Evolutionary conservation across 2,113 vertebrate genomes (phyloP).

Genomic region (Forbesichthys papilliferus): DNA sequence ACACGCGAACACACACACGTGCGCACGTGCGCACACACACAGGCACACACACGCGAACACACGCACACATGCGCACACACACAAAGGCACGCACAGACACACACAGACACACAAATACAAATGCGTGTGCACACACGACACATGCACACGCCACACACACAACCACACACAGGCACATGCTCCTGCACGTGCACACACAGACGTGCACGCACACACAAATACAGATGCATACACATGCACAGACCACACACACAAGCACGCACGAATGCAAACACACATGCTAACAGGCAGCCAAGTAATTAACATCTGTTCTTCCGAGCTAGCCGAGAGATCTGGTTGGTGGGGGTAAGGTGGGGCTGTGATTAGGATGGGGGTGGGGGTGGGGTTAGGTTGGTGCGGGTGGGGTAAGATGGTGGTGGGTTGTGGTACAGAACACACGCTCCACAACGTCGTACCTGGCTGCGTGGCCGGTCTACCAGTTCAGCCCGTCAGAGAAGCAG

Average conservation of each 20-base stretch:
- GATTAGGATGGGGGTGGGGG: not conserved
- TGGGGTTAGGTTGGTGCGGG: not conserved
- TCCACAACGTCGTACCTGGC: not conserved
- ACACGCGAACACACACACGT: not conserved
- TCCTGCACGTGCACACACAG: no score
- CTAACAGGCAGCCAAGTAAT: conserved; percentile 32
- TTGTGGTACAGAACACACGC: conserved; percentile 2
- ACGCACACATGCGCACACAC: not conserved
- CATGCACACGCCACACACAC: no score
- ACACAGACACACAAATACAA: not conserved
- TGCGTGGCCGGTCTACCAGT: conserved; percentile 17
- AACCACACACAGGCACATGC: no score
- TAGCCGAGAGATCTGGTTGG: not conserved
- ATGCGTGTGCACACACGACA: no score
- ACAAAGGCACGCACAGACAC: not conserved
- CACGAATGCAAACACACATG: not conserved
- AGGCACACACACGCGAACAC: conserved; percentile 8
- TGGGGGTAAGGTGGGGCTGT: not conserved
- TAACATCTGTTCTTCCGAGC: conserved; percentile 27
- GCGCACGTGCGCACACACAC: conserved; percentile 11
- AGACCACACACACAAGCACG: not conserved
- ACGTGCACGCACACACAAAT: no score
- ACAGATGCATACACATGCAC: no score
- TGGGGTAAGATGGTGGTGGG: not conserved
- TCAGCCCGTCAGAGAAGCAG: not conserved